A percentile compares a stretch with the other conserved stretches of the same genome.
Evolutionary conservation across 2,888 invertebrate genomes (phyloP).

Genomic region (Nasonovia ribisnigri): DNA sequence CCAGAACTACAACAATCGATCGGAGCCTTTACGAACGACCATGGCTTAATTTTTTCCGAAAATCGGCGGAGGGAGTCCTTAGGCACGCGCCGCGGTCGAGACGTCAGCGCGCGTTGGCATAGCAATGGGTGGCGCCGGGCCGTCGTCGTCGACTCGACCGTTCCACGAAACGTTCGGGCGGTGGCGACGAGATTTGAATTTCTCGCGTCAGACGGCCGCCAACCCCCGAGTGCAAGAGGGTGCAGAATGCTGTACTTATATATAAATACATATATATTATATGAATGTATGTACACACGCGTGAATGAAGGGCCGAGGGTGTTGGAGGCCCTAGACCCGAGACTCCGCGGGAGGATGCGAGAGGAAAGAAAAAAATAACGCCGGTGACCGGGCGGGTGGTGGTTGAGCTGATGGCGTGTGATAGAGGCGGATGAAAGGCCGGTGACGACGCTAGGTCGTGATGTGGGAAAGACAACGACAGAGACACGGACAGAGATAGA

Average conservation of each 20-base stretch:
- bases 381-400: neutral
- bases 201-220: neutral
- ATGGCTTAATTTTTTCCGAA: neutral
- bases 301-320: neutral
- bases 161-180: neutral
- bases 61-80: neutral
- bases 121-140: neutral
- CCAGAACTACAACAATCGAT: neutral
- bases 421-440: neutral
- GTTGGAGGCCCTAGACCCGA: neutral
- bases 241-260: neutral
- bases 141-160: conserved; percentile 1
- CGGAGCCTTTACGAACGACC: neutral
- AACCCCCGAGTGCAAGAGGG: neutral
- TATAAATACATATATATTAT: neutral
- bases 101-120: neutral
- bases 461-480: neutral
- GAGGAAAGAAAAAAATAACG: neutral
- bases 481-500: neutral
- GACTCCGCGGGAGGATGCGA: neutral
- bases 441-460: neutral
- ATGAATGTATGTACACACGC: neutral
- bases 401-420: neutral
- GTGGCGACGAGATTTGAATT: conserved; percentile 13
- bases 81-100: conserved; percentile 1